Evolutionary conservation across 2,113 vertebrate species (phyloP).

Genomic region (Tamias sibiricus): DNA sequence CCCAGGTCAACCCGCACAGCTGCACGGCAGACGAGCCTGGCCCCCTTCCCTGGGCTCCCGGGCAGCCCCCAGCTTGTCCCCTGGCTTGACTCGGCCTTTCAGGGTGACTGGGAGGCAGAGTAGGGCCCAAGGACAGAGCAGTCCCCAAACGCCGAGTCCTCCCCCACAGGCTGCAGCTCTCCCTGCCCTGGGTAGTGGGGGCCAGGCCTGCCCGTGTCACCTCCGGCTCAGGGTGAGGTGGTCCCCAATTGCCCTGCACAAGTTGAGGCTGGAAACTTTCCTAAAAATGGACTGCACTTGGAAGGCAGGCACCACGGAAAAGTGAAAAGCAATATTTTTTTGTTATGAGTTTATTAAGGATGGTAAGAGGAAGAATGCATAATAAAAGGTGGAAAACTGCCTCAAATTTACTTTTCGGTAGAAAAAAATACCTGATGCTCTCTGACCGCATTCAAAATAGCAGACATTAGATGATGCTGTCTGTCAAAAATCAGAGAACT

Average conservation of each 20-base stretch:
- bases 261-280: neutral
- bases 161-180: neutral
- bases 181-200: neutral
- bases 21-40: rapidly evolving
- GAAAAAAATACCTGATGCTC: neutral
- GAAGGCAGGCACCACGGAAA: neutral
- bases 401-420: slow-evolving; percentile 30
- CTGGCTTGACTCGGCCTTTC: neutral
- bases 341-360: neutral
- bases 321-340: neutral
- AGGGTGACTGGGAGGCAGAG: neutral
- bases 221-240: no score
- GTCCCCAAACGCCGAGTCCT: neutral
- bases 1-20: neutral
- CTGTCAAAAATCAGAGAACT: no score
- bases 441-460: neutral
- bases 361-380: neutral
- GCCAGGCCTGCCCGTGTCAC: neutral
- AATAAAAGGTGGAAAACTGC: slow-evolving; percentile 6
- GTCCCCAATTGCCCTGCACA: no score
- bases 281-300: neutral
- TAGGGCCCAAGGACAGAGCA: rapidly evolving
- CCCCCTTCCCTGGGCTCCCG: neutral
- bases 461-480: neutral
- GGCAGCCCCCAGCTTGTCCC: neutral